Base-by-base conservation (phyloP, 2,888 invertebrate genomes). In the Norana najaformis region DNA sequence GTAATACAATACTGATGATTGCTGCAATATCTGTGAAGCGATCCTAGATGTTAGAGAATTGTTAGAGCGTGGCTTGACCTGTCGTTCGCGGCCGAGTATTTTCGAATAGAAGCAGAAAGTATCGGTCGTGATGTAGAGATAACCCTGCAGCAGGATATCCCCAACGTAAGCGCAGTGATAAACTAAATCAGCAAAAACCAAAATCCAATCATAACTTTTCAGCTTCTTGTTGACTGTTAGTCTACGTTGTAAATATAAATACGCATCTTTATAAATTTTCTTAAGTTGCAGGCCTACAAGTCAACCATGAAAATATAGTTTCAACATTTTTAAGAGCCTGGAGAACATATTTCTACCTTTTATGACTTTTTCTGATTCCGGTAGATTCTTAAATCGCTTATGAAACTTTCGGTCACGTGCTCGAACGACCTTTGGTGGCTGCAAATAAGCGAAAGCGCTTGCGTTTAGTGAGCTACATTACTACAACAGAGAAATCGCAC, bases 61-160 rank as follows among this genome's bases (percentile, higher is more conserved):
- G 4, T 36, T 34, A 34, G 20, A 83, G 35, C 4, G 16, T 83
- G 4, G 18, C 5, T 85, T 37, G 11, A 85, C 85, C 85, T 36
- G 85, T 85, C 85, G 97, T 92, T 98, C 97, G 95, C 98, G 97
- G 93, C 98, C 98, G 95, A 98, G 98, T 91, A 98, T 98, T 95
- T 98, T 98, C 92, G 98, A 98, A 95, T 98, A 98, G 96, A 98
- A 98, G 93, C 98, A 98, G 95, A 98, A 98, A 36, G 85, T 85
- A 14, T 85, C 97, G 94, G 97, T 97, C 92, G 98, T 98, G 94
- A 98, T 97, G 96, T 98, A 98, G 93, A 98, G 96, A 95, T 97
- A 97, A 90, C 98, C 98, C 96, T 98, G 98, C 39, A 98, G 96
- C 90, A 98, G 95, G 93, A 98, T 97, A 95, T 98, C 98, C 92